A percentile compares a stretch with the other conserved stretches of the same genome.
Conservation (phyloP, 2,797 vertebrate species). For the Bufotes viridis region DNA sequence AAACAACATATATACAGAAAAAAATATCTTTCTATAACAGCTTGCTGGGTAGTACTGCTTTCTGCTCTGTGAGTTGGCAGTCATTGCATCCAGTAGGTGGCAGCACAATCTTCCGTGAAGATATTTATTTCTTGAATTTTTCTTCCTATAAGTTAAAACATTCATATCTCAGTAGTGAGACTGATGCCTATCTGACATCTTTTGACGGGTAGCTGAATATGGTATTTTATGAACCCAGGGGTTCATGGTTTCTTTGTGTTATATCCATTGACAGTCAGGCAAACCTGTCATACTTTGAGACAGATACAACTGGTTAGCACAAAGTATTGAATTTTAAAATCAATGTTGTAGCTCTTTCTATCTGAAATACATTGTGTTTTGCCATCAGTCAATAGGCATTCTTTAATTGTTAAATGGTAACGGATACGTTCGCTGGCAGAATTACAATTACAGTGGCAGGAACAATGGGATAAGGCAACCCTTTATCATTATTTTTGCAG, state of each 20-base stretch:
- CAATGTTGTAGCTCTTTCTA: conserved; percentile 25
- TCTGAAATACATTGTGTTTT: conserved; percentile 3
- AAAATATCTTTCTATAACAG: too few relatives aligned
- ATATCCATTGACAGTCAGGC: conserved; percentile 49
- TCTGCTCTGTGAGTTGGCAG: not conserved
- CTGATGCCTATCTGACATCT: conserved; percentile 46
- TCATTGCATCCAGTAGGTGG: conserved; percentile 39
- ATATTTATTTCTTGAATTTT: not conserved
- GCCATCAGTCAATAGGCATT: conserved; percentile 16
- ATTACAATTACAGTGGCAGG: not conserved
- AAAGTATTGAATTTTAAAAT: conserved; percentile 42
- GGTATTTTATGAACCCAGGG: conserved; percentile 39
- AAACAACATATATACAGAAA: too few relatives aligned
- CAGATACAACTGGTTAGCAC: conserved; percentile 35
- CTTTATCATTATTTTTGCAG: not conserved
- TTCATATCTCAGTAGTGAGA: conserved; percentile 39
- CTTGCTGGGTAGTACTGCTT: not conserved
- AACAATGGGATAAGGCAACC: not conserved
- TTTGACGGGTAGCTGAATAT: conserved; percentile 57
- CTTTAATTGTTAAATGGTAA: conserved; percentile 1
- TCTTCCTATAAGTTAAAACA: conserved; percentile 7
- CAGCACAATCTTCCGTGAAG: conserved; percentile 38
- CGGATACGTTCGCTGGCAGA: not conserved
- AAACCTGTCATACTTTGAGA: conserved; percentile 21
- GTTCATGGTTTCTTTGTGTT: conserved; percentile 29